Percentiles rank a stretch among this genome's conserved stretches.
Conservation (phyloP, 2,888 invertebrate genomes). For the Leuctra nigra region DNA sequence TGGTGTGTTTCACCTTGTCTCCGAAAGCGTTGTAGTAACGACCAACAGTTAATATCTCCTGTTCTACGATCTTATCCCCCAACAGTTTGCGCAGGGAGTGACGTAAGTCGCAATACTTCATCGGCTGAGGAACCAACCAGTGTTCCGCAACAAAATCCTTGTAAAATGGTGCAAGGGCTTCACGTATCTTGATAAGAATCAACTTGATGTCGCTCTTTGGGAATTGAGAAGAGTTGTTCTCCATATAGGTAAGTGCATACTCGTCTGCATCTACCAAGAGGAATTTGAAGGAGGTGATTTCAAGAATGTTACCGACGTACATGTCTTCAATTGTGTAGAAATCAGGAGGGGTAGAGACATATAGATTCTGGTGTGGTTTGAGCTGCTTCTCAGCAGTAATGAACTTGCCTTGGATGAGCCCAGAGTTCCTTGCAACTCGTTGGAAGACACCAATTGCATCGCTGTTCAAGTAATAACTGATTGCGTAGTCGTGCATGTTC, state of each 20-base stretch:
- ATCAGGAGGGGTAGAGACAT: constrained; percentile 62
- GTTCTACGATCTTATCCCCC: not conserved
- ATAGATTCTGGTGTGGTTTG: constrained; percentile 65
- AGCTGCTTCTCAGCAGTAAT: constrained; percentile 51
- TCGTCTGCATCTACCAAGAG: constrained; percentile 75
- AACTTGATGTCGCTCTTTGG: constrained; percentile 63
- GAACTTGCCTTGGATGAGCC: constrained; percentile 41
- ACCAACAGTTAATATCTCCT: not conserved
- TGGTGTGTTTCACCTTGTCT: constrained; percentile 6
- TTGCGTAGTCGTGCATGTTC: constrained; percentile 63
- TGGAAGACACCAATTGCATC: constrained; percentile 82
- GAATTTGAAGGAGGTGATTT: constrained; percentile 72
- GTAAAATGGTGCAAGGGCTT: constrained; percentile 59
- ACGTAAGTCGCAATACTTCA: not conserved
- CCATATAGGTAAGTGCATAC: constrained; percentile 83
- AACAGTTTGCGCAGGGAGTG: not conserved
- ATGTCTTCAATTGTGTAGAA: constrained; percentile 74
- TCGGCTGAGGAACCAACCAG: constrained; percentile 36
- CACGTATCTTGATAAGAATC: constrained; percentile 67
- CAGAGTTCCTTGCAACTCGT: constrained; percentile 60
- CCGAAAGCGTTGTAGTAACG: not conserved
- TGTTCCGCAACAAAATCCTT: constrained; percentile 70
- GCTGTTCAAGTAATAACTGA: constrained; percentile 74
- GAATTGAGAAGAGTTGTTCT: constrained; percentile 65
- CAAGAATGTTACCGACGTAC: constrained; percentile 73